Evolutionary conservation across 2,113 vertebrate genomes (phyloP).

Genomic region (Apodemus speciosus): DNA sequence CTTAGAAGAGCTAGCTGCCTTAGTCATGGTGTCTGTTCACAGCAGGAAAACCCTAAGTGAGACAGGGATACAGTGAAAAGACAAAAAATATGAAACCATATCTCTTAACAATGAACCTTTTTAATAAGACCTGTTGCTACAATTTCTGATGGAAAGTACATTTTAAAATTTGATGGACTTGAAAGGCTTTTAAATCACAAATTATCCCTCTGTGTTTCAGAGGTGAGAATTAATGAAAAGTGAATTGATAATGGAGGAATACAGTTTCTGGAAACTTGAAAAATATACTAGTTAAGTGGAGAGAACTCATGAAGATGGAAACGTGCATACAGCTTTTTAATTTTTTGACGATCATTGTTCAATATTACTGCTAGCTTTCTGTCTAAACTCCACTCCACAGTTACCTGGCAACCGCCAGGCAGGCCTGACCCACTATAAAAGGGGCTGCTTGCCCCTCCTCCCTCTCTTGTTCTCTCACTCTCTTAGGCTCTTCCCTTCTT

Average conservation of each 20-base stretch:
- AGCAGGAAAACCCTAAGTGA: no score
- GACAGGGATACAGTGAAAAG: neutral
- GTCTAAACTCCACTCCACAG: no score
- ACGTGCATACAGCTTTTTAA: neutral
- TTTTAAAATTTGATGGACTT: slow-evolving; percentile 15
- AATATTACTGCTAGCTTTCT: no score
- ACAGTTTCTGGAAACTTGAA: neutral
- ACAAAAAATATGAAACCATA: neutral
- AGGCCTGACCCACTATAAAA: no score
- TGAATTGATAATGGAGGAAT: neutral
- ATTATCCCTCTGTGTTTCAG: neutral
- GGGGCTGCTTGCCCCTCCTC: no score
- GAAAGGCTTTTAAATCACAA: slow-evolving; percentile 46
- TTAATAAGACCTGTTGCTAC: neutral
- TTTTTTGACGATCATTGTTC: slow-evolving; percentile 15
- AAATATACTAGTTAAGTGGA: neutral
- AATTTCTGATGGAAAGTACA: slow-evolving; percentile 13
- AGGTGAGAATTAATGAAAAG: neutral
- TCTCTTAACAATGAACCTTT: neutral
- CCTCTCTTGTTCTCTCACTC: no score
- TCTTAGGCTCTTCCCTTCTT: no score
- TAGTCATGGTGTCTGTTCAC: no score
- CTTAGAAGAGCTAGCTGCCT: no score
- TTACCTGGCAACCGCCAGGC: no score
- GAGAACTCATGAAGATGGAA: neutral